Base-by-base conservation (phyloP, 2,797 vertebrate species). In the Phaenicophaeus curvirostris region DNA sequence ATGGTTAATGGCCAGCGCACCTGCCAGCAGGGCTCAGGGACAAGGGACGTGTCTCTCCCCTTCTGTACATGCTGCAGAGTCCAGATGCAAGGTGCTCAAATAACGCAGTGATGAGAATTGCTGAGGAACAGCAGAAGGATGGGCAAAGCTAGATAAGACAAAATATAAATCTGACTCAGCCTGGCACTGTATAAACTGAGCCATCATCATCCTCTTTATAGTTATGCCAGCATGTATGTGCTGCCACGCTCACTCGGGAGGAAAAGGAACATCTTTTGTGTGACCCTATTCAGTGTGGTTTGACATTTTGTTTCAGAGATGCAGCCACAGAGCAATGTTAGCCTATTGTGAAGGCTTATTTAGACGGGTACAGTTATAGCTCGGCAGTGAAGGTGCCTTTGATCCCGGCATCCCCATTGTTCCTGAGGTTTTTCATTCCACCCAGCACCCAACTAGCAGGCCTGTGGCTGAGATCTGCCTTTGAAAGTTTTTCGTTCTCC, bases 361-460 rank as follows among this genome's bases (percentile, higher is more conserved):
- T 87, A 73, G 79, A 41, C 57, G 88, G 77, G 58, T 65, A 41
- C 76, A 79, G 46, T 91, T 85, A 55, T 48, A 62, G 76, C 33
- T 80, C 6, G 8, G 25, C 35, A 72, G 84, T 20, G 44, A 67
- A 66, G 54, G 37, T 44, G 75, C 63, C 91, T 96, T 96, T 96
- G 95, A 94, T 97, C 86, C 46, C 17, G 2, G 30, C 59, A 69
- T 39, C 28, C 55, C 83, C 69, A 44, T 66, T 80, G 51, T 87
- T 94, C 61, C 50, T 68, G 59, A 21, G 87, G 82, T 83, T 95
- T 97, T 97, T 93, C 93, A 83, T 87, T 85, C 71, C 31, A 17
- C 50, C 93, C 4, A 8, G 24, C 50, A 67, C 81, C 39, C 10
- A 66, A 66, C 48, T 63, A 48, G 80, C 15, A 68, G 30, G 82